Base-by-base conservation (phyloP, 2,888 invertebrate genomes). In the Heteromyza rotundicornis region DNA sequence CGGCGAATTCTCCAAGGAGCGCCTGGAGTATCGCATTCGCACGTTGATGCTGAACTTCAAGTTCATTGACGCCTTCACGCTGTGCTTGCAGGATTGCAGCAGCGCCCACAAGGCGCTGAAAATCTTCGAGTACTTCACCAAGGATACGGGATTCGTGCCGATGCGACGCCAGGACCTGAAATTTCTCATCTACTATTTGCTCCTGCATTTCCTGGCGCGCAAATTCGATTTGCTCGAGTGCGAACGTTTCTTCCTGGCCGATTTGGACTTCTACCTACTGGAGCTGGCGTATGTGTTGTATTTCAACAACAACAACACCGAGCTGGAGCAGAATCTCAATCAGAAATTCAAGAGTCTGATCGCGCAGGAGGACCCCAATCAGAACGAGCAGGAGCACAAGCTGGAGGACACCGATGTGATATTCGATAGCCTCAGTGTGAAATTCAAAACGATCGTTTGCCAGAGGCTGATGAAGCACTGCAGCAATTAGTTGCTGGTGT, bases 81-180 rank as follows among this genome's bases (percentile, higher is more conserved):
- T 82, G 23, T 82, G 82, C 61, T 72, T 84, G 64, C 74, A 73
- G 5, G 78, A 76, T 64, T 80, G 81, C 56, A 72, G 72, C 52
- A 79, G 59, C 40, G 70, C 78, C 36, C 71, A 76, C 56, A 79
- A 79, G 54, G 75, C 82, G 2, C 72, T 83, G 0, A 82, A 82
- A 74, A 72, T 83, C 10, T 84, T 84, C 63, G 84, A 83, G 73
- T 83, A 82, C 70, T 84, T 84, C 62, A 83, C 83, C 68, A 84
- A 83, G 73, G 84, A 84, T 59, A 80, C 82, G 19, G 81, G 81
- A 60, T 81, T 82, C 59, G 82, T 84, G 59, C 84, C 84, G 14
- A 73, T 83, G 71, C 74, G 79, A 60, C 74, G 81, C 2, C 75
- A 81, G 55, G 83, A 84, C 65, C 74, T 84, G 36, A 82, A 83